Evolutionary conservation across 1,140 invertebrate species (phyloP).

Genomic region (Mamestra configurata): DNA sequence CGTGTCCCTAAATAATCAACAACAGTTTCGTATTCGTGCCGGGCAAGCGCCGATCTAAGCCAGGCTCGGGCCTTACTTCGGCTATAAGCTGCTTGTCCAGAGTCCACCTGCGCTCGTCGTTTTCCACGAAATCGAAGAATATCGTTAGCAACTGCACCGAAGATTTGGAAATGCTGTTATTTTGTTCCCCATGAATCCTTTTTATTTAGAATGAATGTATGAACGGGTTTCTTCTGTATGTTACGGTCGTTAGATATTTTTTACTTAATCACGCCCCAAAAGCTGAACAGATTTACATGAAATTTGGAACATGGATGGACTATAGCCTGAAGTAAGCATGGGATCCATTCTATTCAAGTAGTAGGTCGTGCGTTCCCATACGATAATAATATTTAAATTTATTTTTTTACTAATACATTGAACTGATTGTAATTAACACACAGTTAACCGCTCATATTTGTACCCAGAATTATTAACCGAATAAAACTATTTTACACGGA

Average conservation of each 20-base stretch:
- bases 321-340: too few species aligned
- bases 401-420: too few species aligned
- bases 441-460: not conserved
- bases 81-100: constrained; percentile 27
- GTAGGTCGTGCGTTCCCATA: too few species aligned
- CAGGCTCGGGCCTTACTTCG: constrained; percentile 22
- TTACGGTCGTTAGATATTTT: too few species aligned
- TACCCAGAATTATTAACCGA: not conserved
- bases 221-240: too few species aligned
- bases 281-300: too few species aligned
- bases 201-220: too few species aligned
- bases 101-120: constrained; percentile 19
- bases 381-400: too few species aligned
- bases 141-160: not conserved
- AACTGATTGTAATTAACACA: not conserved
- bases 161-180: not conserved
- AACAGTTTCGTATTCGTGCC: not conserved
- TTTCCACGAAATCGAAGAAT: constrained; percentile 16
- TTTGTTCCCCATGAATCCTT: too few species aligned
- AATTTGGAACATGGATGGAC: too few species aligned
- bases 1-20: constrained; percentile 25
- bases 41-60: not conserved
- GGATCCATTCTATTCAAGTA: too few species aligned
- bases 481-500: constrained; percentile 21
- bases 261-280: too few species aligned